Evolutionary conservation across 2,797 vertebrate genomes (phyloP).

Genomic region (Halcyon chelicuti): DNA sequence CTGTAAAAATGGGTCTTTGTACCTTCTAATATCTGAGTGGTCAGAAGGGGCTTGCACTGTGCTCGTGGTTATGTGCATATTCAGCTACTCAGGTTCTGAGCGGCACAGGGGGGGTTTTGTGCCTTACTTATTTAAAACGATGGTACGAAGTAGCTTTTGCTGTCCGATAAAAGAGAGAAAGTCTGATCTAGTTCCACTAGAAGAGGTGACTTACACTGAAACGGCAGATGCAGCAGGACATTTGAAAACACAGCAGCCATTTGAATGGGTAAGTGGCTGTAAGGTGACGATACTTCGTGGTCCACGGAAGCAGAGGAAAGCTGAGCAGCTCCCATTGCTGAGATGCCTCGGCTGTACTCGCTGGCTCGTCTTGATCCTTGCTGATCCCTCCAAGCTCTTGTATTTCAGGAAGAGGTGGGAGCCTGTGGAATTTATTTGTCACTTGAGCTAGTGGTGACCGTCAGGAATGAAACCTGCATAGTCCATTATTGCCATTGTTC

Average conservation of each 20-base stretch:
- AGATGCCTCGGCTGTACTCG: not conserved
- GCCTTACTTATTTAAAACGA: not conserved
- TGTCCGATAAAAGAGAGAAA: not conserved
- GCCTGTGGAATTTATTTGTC: constrained; percentile 67
- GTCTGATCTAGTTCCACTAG: not conserved
- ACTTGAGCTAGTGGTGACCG: constrained; percentile 61
- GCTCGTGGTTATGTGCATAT: not conserved
- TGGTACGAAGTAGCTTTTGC: not conserved
- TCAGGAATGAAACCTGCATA: constrained; percentile 44
- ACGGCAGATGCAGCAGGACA: not conserved
- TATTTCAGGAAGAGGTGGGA: constrained; percentile 61
- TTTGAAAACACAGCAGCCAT: fast-evolving
- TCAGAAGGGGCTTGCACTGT: not conserved
- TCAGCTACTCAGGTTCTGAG: not conserved
- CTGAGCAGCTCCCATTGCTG: constrained; percentile 30
- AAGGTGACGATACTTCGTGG: not conserved
- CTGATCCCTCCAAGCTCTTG: constrained; percentile 57
- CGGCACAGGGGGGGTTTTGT: not conserved
- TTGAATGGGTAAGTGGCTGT: not conserved
- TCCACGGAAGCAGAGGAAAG: not conserved
- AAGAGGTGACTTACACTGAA: not conserved
- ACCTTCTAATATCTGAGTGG: not conserved
- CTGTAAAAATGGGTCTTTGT: not conserved
- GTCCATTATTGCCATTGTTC: not conserved
- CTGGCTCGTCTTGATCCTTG: constrained; percentile 39